Conservation (phyloP, 2,888 invertebrate species). For the Rhimphoctona megacephalus region DNA sequence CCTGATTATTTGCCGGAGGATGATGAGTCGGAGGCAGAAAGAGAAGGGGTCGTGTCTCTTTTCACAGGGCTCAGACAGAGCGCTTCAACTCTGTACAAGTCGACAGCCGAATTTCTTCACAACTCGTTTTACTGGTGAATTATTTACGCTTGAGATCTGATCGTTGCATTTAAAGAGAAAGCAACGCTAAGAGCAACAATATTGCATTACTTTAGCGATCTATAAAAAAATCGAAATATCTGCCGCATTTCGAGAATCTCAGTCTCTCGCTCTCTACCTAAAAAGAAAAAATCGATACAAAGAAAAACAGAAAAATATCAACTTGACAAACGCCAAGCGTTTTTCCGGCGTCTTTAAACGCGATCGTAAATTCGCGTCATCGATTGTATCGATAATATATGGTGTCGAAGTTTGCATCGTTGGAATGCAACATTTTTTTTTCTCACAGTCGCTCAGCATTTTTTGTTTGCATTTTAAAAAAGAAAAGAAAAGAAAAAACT, state of each 20-base stretch:
- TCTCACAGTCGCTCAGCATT: not conserved
- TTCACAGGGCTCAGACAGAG: constrained; percentile 83
- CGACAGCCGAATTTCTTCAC: constrained; percentile 82
- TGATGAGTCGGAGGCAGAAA: constrained; percentile 81
- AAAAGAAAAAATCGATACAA: constrained; percentile 26
- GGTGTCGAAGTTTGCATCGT: not conserved
- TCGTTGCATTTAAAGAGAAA: constrained; percentile 30
- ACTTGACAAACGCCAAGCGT: constrained; percentile 29
- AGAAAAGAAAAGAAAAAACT: not conserved
- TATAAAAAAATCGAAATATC: constrained; percentile 44
- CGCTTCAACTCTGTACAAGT: constrained; percentile 83
- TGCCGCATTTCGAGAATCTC: constrained; percentile 60
- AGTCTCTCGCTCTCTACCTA: constrained; percentile 46
- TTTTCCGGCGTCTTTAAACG: constrained; percentile 28
- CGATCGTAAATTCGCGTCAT: constrained; percentile 34
- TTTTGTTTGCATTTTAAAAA: not conserved
- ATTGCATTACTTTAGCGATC: constrained; percentile 59
- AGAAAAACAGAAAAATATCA: constrained; percentile 14
- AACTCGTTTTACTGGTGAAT: constrained; percentile 84
- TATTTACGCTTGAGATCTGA: constrained; percentile 22
- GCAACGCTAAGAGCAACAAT: constrained; percentile 31
- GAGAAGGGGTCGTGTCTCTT: constrained; percentile 83
- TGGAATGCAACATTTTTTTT: not conserved
- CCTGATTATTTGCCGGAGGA: constrained; percentile 83
- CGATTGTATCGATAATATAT: not conserved